Evolutionary conservation across 2,113 vertebrate species (phyloP), one percentile per base, ranked within the genome.

Genomic region (Planiliza haematocheilus): DNA sequence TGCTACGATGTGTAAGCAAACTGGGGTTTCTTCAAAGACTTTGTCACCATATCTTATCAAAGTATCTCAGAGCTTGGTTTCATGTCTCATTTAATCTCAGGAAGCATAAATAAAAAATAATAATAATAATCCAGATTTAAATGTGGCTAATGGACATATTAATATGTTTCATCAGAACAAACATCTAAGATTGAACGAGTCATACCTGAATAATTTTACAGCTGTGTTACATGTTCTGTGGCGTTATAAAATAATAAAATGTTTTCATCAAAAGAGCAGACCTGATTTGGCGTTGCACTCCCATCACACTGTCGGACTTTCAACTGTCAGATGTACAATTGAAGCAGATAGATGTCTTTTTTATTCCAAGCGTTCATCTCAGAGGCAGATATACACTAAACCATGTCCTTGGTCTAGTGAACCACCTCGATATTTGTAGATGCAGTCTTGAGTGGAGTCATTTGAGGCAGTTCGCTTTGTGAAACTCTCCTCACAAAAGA

Each of bases 21-120:
- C 64, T 18, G 77, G n/a, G 57, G 49, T 73, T 77, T 64, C 52
- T 76, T 80, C 34, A 77, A 70, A 84, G 41, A 55, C 37, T 67
- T 46, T 79, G 42, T 62, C 65, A 53, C 45, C 18, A 10, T 39
- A 12, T 75, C 66, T 70, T 68, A 74, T 82, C 70, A 49, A 34
- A 14, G 12, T 59, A 48, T 74, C 60, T 58, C 21, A 43, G 16
- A 57, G 24, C 45, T 57, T 57, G 34, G 41, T 59, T 55, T 36
- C 0, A 36, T 56, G 66, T 14, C 17, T 65, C 18, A 4, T 74
- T 61, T 49, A 41, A 18, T 5, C 34, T 36, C 16, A 36, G 24
- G 21, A 82, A 41, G 11, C 21, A 55, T 30, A 5, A 30, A 30
- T 3, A 30, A 30, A 30, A 30, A 5, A n/a, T n/a, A n/a, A n/a